Conservation (phyloP, 2,113 vertebrate species). For the Promerops cafer region DNA sequence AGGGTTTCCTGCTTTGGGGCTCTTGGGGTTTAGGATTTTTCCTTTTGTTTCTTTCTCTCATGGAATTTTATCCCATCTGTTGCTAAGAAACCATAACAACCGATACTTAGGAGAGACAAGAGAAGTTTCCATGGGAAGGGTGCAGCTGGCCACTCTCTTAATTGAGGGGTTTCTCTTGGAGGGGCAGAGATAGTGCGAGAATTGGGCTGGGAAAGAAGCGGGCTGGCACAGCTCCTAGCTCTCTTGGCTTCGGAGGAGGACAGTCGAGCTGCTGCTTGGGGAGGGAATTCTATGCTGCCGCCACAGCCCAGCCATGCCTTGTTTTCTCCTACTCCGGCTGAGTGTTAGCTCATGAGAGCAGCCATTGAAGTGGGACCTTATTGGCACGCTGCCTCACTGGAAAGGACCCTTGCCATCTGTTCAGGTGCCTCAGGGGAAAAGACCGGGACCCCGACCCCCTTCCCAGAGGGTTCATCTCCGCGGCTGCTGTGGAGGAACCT, state of each 20-base stretch:
- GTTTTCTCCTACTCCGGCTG: background rate
- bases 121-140: background rate
- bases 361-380: background rate
- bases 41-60: background rate
- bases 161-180: background rate
- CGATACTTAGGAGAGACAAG: background rate
- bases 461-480: accelerated
- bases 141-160: background rate
- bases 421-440: background rate
- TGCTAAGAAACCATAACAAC: background rate
- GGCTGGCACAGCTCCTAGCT: accelerated
- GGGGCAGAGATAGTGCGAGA: accelerated
- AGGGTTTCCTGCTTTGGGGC: background rate
- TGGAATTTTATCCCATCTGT: background rate
- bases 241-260: accelerated
- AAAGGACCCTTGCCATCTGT: too few relatives aligned
- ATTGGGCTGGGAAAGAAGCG: background rate
- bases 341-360: background rate
- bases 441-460: accelerated
- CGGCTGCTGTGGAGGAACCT: background rate
- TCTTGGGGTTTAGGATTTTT: background rate
- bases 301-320: background rate
- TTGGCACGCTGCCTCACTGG: background rate
- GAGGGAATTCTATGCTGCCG: background rate
- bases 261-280: accelerated